Conservation (phyloP, 2,797 vertebrate genomes). For the Sphenopsis melanotis region DNA sequence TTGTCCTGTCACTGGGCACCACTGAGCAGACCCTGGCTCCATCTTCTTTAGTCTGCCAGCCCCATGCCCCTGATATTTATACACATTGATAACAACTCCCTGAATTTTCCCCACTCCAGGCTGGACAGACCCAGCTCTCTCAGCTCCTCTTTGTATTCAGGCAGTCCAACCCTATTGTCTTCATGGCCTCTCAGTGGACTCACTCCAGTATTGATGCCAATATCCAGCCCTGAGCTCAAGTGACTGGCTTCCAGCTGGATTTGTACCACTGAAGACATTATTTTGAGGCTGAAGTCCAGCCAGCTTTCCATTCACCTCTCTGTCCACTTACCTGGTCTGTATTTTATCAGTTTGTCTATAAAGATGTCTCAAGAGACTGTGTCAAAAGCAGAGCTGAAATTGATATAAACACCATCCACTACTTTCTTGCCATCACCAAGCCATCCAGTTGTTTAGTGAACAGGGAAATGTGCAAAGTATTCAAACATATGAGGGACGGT, state of each 20-base stretch:
- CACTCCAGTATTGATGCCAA: neutral
- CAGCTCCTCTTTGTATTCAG: neutral
- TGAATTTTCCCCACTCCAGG: neutral
- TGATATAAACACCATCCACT: neutral
- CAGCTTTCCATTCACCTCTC: neutral
- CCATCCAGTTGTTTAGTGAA: neutral
- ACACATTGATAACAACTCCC: neutral
- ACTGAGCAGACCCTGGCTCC: neutral
- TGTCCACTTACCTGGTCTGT: neutral
- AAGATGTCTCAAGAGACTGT: neutral
- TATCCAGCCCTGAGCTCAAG: neutral
- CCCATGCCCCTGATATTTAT: neutral
- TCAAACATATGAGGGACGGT: neutral
- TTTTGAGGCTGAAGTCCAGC: neutral
- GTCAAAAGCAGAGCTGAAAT: neutral
- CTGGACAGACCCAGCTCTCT: neutral
- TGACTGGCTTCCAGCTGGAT: neutral
- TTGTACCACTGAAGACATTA: neutral
- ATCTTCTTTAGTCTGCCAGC: neutral
- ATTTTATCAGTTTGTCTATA: neutral
- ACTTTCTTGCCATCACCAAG: neutral
- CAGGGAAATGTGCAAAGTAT: neutral
- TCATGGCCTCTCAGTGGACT: neutral
- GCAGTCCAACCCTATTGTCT: neutral
- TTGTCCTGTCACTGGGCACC: neutral